A percentile compares a stretch with the other conserved stretches of the same genome.
Evolutionary conservation across 2,113 vertebrate genomes (phyloP).

Genomic region (Odobenus rosmarus): DNA sequence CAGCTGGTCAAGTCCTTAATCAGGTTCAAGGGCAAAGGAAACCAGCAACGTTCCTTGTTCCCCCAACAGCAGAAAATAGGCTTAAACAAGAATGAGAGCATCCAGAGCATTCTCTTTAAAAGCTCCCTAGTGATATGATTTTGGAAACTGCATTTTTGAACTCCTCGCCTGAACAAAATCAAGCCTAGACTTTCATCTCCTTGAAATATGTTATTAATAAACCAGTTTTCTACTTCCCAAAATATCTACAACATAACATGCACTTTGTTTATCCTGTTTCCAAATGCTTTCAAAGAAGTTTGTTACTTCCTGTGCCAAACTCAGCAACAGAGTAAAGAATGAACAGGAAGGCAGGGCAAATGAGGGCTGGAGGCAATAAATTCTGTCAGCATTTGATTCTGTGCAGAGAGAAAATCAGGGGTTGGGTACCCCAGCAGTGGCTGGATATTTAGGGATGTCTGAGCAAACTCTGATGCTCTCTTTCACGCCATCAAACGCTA

Average conservation of each 20-base stretch:
- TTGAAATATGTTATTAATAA: slow-evolving; percentile 54
- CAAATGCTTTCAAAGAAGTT: slow-evolving; percentile 32
- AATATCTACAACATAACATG: slow-evolving; percentile 15
- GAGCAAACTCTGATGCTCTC: neutral
- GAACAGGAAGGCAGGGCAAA: neutral
- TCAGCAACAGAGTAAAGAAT: neutral
- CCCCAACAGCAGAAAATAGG: neutral
- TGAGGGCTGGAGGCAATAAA: neutral
- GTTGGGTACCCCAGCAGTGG: neutral
- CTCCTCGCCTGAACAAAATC: neutral
- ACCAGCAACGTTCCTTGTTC: neutral
- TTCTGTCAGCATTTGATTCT: neutral
- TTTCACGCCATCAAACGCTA: neutral
- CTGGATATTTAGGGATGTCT: neutral
- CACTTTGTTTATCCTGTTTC: slow-evolving; percentile 22
- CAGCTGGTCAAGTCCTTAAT: neutral
- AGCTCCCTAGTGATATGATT: neutral
- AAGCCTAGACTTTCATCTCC: neutral
- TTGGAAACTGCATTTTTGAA: neutral
- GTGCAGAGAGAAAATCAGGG: neutral
- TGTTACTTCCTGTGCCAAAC: slow-evolving; percentile 13
- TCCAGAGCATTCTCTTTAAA: neutral
- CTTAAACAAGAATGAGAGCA: neutral
- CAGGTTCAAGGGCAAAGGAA: slow-evolving; percentile 41
- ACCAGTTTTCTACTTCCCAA: neutral